Percentiles rank a stretch among this genome's conserved stretches.
Evolutionary conservation across 1,140 invertebrate genomes (phyloP).

Genomic region (Drosophila bipectinata): DNA sequence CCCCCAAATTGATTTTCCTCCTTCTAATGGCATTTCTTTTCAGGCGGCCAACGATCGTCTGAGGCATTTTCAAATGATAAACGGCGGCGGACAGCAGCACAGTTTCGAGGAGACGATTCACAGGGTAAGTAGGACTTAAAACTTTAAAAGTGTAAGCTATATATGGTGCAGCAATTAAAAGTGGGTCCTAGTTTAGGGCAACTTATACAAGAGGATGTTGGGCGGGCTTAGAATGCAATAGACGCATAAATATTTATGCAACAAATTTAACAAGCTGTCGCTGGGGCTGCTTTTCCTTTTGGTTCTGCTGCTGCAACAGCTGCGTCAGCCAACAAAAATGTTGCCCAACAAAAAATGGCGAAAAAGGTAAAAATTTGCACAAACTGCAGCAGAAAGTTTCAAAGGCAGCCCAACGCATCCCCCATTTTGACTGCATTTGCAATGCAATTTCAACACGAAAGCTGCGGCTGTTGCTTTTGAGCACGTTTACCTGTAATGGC

Average conservation of each 20-base stretch:
- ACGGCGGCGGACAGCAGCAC: conserved; percentile 88
- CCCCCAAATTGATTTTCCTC: conserved; percentile 57
- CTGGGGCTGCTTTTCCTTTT: conserved; percentile 15
- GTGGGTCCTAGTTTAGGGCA: no score
- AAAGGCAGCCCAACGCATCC: conserved; percentile 5
- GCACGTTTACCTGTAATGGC: conserved; percentile 77
- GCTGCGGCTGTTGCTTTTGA: conserved; percentile 73
- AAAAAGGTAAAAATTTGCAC: conserved; percentile 63
- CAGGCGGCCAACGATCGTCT: conserved; percentile 87
- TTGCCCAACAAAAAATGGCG: conserved; percentile 34
- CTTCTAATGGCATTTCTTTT: conserved; percentile 10
- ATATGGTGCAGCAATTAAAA: no score
- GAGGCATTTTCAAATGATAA: conserved; percentile 90
- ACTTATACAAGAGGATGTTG: conserved; percentile 7
- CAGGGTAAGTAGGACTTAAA: conserved; percentile 86
- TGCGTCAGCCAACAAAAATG: conserved; percentile 64
- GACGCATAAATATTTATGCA: conserved; percentile 76
- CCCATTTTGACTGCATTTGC: conserved; percentile 64
- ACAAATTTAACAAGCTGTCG: conserved; percentile 54
- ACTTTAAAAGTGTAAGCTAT: no score
- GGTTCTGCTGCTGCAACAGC: conserved; percentile 53
- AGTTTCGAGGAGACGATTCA: conserved; percentile 94
- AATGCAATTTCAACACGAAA: conserved; percentile 80
- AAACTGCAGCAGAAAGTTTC: conserved; percentile 38
- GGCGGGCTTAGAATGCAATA: conserved; percentile 25